A percentile compares a stretch with the other conserved stretches of the same genome.
phyloP scores from a whole-genome alignment of 1,140 invertebrate genomes.

The Solenopsis invicta region DNA sequence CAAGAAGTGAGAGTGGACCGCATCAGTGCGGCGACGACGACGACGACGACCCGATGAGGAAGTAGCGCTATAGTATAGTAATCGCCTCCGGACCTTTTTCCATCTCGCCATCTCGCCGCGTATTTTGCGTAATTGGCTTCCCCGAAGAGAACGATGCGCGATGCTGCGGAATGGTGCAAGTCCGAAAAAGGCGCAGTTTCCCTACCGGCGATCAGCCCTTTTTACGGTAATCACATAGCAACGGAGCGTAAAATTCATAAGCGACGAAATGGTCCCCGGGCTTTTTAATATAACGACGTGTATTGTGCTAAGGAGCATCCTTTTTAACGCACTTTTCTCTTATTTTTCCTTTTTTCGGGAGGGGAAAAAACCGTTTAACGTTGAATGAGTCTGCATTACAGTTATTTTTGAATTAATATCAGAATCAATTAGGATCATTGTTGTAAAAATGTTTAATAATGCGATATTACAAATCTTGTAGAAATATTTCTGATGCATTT shows the following conservation, averaged over 20 bases:
- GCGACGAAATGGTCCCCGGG: neutral
- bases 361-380: neutral
- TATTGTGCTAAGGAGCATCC: neutral
- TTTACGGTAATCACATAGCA: slow-evolving; percentile 73
- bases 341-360: neutral
- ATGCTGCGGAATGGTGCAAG: slow-evolving; percentile 50
- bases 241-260: slow-evolving; percentile 75
- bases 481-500: neutral
- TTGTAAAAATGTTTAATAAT: neutral
- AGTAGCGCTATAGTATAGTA: slow-evolving; percentile 71
- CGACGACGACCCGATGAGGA: slow-evolving; percentile 57
- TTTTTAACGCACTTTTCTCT: neutral
- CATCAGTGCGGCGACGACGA: neutral
- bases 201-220: slow-evolving; percentile 46
- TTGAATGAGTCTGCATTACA: neutral
- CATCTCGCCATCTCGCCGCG: slow-evolving; percentile 43
- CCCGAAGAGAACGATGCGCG: slow-evolving; percentile 41
- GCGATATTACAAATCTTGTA: neutral
- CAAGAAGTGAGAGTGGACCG: slow-evolving; percentile 57
- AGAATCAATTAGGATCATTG: neutral
- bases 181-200: slow-evolving; percentile 58
- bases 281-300: slow-evolving; percentile 29
- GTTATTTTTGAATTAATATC: neutral
- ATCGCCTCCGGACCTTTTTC: slow-evolving; percentile 66
- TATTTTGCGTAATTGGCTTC: slow-evolving; percentile 76